These are phyloP conservation scores for Sebastes variabilis DNA, from an alignment of 2,797 vertebrate genomes.

Conservation along the genomic window DNA sequence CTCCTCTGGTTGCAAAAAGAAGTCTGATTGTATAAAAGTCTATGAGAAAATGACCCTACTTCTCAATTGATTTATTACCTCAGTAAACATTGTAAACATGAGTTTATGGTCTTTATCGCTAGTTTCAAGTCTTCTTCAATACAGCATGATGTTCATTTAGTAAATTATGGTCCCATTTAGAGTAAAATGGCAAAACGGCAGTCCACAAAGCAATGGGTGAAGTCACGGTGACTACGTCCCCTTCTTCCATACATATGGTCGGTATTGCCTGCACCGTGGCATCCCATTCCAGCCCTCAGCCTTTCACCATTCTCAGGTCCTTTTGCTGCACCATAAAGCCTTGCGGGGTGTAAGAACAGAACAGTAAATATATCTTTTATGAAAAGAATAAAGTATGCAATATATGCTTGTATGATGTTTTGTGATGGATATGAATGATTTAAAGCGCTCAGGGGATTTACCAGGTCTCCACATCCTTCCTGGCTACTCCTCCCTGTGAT, in stretches of 20 bases:
- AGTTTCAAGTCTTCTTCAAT: too few species aligned
- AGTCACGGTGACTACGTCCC: too few species aligned
- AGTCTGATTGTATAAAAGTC: too few species aligned
- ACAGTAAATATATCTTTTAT: constrained; percentile 10
- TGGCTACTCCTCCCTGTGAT: constrained; percentile 15
- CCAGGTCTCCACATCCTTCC: constrained; percentile 3
- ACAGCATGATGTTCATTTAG: too few species aligned
- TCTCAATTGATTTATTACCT: too few species aligned
- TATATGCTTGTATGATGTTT: constrained; percentile 2
- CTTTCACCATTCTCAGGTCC: neutral
- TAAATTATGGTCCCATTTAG: too few species aligned
- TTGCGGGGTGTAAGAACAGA: neutral
- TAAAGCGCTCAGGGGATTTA: constrained; percentile 25
- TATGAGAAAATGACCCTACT: too few species aligned
- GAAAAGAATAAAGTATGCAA: constrained; percentile 2
- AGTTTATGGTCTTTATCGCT: too few species aligned
- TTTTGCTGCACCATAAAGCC: neutral
- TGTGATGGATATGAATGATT: constrained; percentile 25
- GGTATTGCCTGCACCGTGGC: constrained; percentile 4
- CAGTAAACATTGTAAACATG: too few species aligned
- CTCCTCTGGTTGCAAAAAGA: too few species aligned
- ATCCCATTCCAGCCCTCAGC: neutral
- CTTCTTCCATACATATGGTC: neutral
- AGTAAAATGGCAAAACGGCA: too few species aligned
- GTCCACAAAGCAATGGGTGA: too few species aligned